A percentile compares a stretch with the other conserved stretches of the same genome.
These are phyloP conservation scores for Bubalus kerabau DNA, from an alignment of 2,113 vertebrate species.

Conservation along the genomic window DNA sequence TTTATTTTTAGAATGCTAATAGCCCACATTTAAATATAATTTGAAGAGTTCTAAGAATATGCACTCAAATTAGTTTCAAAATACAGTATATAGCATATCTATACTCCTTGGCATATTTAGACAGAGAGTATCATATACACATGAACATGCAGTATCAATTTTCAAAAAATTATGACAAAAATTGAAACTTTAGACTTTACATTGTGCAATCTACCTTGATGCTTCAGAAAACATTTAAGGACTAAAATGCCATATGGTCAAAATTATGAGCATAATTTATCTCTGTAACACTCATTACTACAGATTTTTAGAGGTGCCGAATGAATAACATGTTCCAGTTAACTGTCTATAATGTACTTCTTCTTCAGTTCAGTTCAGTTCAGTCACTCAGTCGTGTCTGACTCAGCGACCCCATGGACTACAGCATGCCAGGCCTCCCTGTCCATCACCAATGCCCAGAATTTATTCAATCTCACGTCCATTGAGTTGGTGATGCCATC, in stretches of 20 bases:
- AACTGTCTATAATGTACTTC: not conserved
- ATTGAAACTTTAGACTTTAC: not conserved
- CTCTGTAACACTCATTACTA: not conserved
- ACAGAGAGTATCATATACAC: not conserved
- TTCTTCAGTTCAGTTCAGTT: not conserved
- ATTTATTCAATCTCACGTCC: not conserved
- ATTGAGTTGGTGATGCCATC: not conserved
- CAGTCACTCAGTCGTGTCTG: not conserved
- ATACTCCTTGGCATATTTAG: not conserved
- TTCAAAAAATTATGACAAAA: not conserved
- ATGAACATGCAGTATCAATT: not conserved
- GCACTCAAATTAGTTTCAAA: slow-evolving; percentile 24
- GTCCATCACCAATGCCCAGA: not conserved
- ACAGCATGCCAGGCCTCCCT: not conserved
- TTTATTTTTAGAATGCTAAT: slow-evolving; percentile 27
- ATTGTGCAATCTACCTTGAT: not conserved
- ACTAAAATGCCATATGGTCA: not conserved
- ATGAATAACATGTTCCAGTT: not conserved
- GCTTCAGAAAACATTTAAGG: slow-evolving; percentile 8
- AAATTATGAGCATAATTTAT: not conserved
- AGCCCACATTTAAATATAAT: not conserved
- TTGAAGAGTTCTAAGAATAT: not conserved
- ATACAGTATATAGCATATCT: not conserved
- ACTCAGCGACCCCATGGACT: accelerated
- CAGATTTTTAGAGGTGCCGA: not conserved